Evolutionary conservation across 2,888 invertebrate species (phyloP).

Genomic region (Helobdella robusta): DNA sequence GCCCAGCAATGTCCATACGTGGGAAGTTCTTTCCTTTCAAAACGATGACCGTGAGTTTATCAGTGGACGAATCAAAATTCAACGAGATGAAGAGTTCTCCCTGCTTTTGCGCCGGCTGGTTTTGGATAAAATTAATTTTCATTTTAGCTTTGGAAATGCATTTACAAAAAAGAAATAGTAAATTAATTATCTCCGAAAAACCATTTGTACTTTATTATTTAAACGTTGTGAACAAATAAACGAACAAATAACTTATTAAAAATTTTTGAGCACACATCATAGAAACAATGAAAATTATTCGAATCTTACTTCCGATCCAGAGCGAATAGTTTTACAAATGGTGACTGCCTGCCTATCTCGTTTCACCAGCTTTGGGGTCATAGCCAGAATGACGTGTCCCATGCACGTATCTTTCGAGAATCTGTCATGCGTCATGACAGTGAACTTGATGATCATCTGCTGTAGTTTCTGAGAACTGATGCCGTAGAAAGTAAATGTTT

Average conservation of each 20-base stretch:
- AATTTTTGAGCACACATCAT: no score
- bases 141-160: no score
- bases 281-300: no score
- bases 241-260: no score
- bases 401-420: conserved; percentile 60
- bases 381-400: conserved; percentile 16
- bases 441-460: conserved; percentile 70
- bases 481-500: conserved; percentile 97
- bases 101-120: conserved; percentile 56
- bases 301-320: no score
- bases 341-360: conserved; percentile 19
- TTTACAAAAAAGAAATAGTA: no score
- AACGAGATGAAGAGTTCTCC: conserved; percentile 89
- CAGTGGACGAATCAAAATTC: conserved; percentile 95
- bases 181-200: no score
- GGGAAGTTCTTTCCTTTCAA: conserved; percentile 93
- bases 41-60: conserved; percentile 86
- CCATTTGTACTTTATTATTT: no score
- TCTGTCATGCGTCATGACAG: conserved; percentile 65
- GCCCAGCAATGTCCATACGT: conserved; percentile 92
- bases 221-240: no score
- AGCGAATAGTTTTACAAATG: conserved; percentile 3
- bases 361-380: conserved; percentile 7
- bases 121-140: no score
- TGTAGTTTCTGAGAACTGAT: conserved; percentile 62